These are phyloP conservation scores for Festucalex cinctus DNA, from an alignment of 2,113 vertebrate species.

Conservation along the genomic window DNA sequence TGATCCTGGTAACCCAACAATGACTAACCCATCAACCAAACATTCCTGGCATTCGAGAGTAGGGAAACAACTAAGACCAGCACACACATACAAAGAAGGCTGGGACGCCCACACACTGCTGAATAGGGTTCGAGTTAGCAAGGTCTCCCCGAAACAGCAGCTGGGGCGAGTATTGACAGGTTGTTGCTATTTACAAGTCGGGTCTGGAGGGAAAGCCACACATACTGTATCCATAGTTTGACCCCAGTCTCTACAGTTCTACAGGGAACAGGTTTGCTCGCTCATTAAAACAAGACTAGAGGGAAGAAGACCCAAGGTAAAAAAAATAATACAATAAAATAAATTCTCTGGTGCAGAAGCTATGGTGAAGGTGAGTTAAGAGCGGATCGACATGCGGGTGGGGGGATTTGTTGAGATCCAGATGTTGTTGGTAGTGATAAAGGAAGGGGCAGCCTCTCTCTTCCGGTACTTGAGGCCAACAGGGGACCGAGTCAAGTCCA, in stretches of 20 bases:
- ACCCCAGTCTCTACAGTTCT: constrained; percentile 21
- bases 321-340: constrained; percentile 17
- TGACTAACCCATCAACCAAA: constrained; percentile 16
- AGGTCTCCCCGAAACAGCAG: constrained; percentile 14
- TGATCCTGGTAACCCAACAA: constrained; percentile 28
- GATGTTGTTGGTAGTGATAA: constrained; percentile 34
- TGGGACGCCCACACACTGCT: not conserved
- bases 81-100: not conserved
- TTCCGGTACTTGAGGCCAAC: constrained; percentile 40
- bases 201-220: not conserved
- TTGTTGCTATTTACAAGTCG: constrained; percentile 1
- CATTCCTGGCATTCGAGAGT: constrained; percentile 11
- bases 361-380: constrained; percentile 1
- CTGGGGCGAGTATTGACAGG: constrained; percentile 19
- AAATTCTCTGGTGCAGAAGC: constrained; percentile 6
- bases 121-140: not conserved
- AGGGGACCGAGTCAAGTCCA: constrained; percentile 43
- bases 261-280: constrained; percentile 10
- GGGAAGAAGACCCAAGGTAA: constrained; percentile 14
- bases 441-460: constrained; percentile 11
- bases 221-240: constrained; percentile 14
- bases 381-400: not conserved
- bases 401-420: constrained; percentile 29
- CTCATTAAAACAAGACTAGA: constrained; percentile 23
- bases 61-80: constrained; percentile 6